These are phyloP conservation scores for Montifringilla adamsi DNA, from an alignment of 2,113 vertebrate genomes.

Conservation along the genomic window DNA sequence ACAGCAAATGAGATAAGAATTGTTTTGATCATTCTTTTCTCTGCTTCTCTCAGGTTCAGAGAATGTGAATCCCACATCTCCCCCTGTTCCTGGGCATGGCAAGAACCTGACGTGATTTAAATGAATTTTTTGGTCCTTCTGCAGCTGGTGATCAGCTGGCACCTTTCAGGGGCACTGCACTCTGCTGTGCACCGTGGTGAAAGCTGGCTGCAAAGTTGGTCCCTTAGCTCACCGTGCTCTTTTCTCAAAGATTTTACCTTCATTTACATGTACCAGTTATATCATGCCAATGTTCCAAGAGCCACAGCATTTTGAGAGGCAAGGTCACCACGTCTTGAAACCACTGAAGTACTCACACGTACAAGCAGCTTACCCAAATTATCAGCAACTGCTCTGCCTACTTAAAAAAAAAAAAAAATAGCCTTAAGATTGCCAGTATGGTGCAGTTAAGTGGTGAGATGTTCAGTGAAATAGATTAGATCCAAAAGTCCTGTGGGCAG, in stretches of 20 bases:
- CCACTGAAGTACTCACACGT: background rate
- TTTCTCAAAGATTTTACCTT: background rate
- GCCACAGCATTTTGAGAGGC: background rate
- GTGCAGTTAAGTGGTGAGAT: background rate
- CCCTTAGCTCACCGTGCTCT: background rate
- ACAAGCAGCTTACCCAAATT: background rate
- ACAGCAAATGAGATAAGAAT: too few relatives aligned
- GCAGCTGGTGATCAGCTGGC: background rate
- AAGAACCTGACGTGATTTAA: background rate
- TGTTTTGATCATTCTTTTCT: too few relatives aligned
- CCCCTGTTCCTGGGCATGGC: background rate
- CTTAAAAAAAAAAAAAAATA: background rate
- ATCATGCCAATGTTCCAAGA: background rate
- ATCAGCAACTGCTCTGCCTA: background rate
- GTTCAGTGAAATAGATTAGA: background rate
- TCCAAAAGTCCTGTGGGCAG: background rate
- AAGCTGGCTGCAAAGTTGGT: background rate
- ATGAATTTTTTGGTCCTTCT: background rate
- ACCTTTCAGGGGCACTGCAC: background rate
- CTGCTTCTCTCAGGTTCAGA: too few relatives aligned
- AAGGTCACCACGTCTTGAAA: accelerated
- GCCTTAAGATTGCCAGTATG: accelerated
- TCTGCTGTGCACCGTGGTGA: background rate
- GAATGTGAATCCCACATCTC: too few relatives aligned
- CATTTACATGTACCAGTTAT: background rate